phyloP scores from a whole-genome alignment of 2,888 invertebrate species.

The Rhingia campestris region DNA sequence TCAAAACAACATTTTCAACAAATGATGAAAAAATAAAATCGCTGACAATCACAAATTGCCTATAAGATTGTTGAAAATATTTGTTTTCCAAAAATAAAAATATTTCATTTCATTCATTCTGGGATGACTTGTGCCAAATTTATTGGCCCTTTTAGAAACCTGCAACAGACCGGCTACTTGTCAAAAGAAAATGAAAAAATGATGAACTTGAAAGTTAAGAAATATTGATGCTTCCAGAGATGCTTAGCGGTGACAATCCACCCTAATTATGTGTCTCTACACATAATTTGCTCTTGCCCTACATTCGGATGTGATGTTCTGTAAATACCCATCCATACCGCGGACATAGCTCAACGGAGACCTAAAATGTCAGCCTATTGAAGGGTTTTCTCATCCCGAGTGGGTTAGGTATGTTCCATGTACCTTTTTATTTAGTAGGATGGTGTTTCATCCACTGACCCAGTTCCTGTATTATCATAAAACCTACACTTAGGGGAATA shows the following conservation, averaged over 20 bases:
- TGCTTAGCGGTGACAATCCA: background rate
- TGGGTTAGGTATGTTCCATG: slow-evolving; percentile 22
- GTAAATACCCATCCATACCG: slow-evolving; percentile 27
- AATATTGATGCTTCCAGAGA: slow-evolving; percentile 27
- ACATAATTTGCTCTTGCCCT: slow-evolving; percentile 58
- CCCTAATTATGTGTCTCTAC: slow-evolving; percentile 37
- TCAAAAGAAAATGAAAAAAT: slow-evolving; percentile 5
- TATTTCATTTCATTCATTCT: background rate
- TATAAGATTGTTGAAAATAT: background rate
- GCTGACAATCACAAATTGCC: slow-evolving; percentile 25
- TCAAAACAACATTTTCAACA: background rate
- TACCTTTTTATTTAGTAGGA: slow-evolving; percentile 22
- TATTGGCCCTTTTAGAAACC: slow-evolving; percentile 55
- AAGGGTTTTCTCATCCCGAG: slow-evolving; percentile 35
- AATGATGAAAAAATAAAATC: background rate
- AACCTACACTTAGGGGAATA: slow-evolving; percentile 20
- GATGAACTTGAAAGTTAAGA: slow-evolving; percentile 63
- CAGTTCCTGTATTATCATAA: slow-evolving; percentile 68
- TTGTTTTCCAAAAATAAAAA: slow-evolving; percentile 10
- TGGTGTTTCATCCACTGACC: slow-evolving; percentile 70
- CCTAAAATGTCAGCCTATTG: slow-evolving; percentile 7
- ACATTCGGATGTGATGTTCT: slow-evolving; percentile 41
- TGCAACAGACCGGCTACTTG: background rate
- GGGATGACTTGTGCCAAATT: slow-evolving; percentile 41
- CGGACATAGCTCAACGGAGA: slow-evolving; percentile 7